A percentile compares a stretch with the other conserved stretches of the same genome.
Evolutionary conservation across 2,797 vertebrate genomes (phyloP).

Genomic region (Hemibagrus guttatus): DNA sequence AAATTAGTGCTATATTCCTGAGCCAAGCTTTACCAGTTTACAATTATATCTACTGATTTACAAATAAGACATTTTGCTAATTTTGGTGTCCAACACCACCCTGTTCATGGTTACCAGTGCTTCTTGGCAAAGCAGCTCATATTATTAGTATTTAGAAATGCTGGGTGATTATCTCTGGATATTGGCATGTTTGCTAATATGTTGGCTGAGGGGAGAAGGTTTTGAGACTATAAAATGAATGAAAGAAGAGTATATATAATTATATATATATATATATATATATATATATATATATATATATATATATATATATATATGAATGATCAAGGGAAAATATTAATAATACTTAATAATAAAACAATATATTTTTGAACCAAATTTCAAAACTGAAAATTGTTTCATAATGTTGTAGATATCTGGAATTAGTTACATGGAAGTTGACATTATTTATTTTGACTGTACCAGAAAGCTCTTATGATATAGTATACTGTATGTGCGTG

Average conservation of each 20-base stretch:
- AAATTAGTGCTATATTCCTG: neutral
- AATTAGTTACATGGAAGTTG: neutral
- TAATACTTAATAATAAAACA: neutral
- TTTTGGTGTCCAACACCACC: neutral
- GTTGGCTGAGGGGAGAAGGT: neutral
- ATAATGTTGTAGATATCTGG: neutral
- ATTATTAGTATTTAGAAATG: neutral
- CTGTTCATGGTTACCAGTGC: neutral
- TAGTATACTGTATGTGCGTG: neutral
- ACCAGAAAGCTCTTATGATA: neutral
- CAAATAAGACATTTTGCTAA: neutral
- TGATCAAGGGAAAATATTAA: neutral
- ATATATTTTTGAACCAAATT: neutral
- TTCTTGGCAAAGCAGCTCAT: neutral
- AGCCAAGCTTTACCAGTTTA: neutral
- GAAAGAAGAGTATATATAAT: too few species aligned
- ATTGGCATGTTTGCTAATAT: neutral
- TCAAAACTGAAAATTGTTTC: neutral
- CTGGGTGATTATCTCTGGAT: neutral
- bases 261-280: neutral
- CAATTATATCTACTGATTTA: neutral
- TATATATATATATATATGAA: neutral
- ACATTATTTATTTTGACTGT: conserved; percentile 1
- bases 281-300: neutral
- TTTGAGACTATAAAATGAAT: neutral